Base-by-base conservation (phyloP, 2,888 invertebrate species). In the Callosobruchus maculatus region DNA sequence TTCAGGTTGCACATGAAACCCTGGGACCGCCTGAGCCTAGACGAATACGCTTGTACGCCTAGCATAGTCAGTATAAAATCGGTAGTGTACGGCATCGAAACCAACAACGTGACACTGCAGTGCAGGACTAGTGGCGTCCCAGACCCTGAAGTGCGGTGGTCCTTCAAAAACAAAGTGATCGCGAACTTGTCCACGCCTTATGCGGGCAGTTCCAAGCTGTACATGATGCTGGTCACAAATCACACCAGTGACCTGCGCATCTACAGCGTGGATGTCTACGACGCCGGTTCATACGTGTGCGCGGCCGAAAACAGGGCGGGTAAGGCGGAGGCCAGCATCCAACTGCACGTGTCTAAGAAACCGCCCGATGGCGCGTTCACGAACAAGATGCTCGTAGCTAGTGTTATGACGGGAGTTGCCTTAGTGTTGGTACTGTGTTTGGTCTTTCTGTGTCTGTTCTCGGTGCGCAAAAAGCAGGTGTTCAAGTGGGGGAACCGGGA, bases 301-400 rank as follows among this genome's bases (percentile, higher is more conserved):
- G 90, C 91, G 73, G 95, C 95, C 0, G 94, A 95, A 85, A 95
- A 95, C 84, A 92, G 93, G 85, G 95, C 95, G 3, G 95, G 95
- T 0, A 91, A 90, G 82, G 92, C 92, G 18, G 93, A 93, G 86
- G 92, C 92, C 22, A 92, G 92, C 83, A 92, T 95, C 74, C 93
- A 91, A 75, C 88, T 95, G 81, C 90, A 91, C 0, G 91, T 95
- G 77, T 91, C 92, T 69, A 90, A 91, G 78, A 91, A 90, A 79
- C 90, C 91, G 49, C 89, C 91, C 67, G 90, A 90, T 80, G 90
- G 88, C 79, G 89, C 89, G 74, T 84, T 93, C 83, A 88, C 91
- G 84, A 86, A 90, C 83, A 88, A 91, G 88, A 88, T 90, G 21
- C 87, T 94, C 13, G 88, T 93, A 81, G 91, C 93, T 4, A 92